Evolutionary conservation across 1,140 invertebrate genomes (phyloP).

Genomic region (Gerris buenoi): DNA sequence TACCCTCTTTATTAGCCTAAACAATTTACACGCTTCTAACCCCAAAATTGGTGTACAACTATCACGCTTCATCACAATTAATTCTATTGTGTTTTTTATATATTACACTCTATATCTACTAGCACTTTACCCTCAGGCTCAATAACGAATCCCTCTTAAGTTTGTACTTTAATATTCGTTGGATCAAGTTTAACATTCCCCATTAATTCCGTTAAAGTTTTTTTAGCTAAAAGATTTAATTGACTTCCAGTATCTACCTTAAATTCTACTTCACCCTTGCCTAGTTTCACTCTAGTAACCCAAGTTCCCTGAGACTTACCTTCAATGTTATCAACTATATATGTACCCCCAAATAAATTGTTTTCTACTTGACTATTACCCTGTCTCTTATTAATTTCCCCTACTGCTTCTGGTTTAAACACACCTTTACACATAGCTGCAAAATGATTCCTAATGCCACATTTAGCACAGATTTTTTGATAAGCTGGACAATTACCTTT

Average conservation of each 20-base stretch:
- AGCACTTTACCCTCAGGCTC: neutral
- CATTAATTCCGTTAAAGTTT: neutral
- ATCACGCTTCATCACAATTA: neutral
- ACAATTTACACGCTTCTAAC: neutral
- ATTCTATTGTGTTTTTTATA: neutral
- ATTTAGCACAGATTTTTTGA: neutral
- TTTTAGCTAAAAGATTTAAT: neutral
- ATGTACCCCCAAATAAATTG: neutral
- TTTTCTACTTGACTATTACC: neutral
- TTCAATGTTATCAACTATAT: neutral
- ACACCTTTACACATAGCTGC: neutral
- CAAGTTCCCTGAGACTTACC: neutral
- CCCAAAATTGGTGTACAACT: neutral
- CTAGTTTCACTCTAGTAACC: neutral
- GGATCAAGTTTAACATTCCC: neutral
- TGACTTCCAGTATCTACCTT: neutral
- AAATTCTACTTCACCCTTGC: neutral
- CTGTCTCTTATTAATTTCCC: neutral
- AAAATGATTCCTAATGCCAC: neutral
- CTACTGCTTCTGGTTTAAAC: neutral
- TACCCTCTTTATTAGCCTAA: neutral
- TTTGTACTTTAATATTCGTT: neutral
- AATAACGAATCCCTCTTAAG: neutral
- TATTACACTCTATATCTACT: neutral
- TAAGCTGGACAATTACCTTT: neutral